These are phyloP conservation scores for Amiota communis DNA, from an alignment of 2,888 invertebrate genomes.

Conservation along the genomic window DNA sequence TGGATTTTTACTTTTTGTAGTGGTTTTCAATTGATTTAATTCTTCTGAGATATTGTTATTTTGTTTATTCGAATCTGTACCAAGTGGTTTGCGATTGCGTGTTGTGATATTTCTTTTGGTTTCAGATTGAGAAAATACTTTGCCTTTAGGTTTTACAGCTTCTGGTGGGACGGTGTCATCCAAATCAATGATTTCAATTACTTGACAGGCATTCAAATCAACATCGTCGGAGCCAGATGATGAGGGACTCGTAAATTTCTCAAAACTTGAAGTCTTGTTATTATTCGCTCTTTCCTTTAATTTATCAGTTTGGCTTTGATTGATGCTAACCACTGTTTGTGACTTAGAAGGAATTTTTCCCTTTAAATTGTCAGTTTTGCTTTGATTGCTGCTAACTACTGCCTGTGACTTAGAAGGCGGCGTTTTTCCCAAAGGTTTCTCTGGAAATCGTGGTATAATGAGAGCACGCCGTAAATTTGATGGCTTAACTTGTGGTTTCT, in stretches of 20 bases:
- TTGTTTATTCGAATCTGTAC: not conserved
- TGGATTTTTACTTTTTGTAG: not conserved
- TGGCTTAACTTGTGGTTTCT: not conserved
- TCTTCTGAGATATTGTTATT: too few relatives aligned
- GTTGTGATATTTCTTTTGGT: not conserved
- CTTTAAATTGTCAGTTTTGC: constrained; percentile 27
- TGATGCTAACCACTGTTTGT: too few relatives aligned
- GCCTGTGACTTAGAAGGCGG: constrained; percentile 22
- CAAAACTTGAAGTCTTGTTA: constrained; percentile 20
- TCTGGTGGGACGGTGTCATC: constrained; percentile 31
- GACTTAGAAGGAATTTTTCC: too few relatives aligned
- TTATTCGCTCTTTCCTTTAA: constrained; percentile 33
- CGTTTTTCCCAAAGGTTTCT: too few relatives aligned
- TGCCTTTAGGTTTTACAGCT: constrained; percentile 6
- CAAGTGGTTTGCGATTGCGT: not conserved
- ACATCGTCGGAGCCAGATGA: constrained; percentile 7
- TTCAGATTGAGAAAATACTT: not conserved
- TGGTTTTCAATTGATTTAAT: not conserved
- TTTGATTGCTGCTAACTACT: not conserved
- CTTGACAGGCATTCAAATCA: constrained; percentile 52
- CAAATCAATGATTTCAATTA: constrained; percentile 44
- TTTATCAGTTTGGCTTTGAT: not conserved
- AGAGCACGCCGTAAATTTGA: constrained; percentile 51
- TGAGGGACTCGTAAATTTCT: constrained; percentile 23
- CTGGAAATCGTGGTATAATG: constrained; percentile 53